Base-by-base conservation (phyloP, 2,888 invertebrate species). In the Phasia obesa region DNA sequence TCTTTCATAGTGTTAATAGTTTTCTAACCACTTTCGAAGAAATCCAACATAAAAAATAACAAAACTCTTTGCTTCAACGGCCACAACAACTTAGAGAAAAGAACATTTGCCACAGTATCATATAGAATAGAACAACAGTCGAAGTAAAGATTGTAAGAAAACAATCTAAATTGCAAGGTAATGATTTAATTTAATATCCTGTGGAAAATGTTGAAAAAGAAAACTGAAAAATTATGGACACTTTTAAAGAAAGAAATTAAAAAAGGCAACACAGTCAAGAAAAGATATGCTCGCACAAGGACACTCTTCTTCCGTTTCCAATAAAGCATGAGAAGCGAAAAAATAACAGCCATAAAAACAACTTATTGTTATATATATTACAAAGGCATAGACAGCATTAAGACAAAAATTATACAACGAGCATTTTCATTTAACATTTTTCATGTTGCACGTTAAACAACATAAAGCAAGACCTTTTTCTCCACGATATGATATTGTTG, bases 121-220 rank as follows among this genome's bases (percentile, higher is more conserved):
- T 6, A 31, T 5, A 42, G 7, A 38, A 27, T 4, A 13, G 13
- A 59, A 38, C 7, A 23, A 53, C 5, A 67, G n/a, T n/a, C 13
- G 0, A 38, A 11, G 19, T 38, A 47, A 57, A 55, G 25, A 75
- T 31, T 31, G n/a, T 17, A 70, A 55, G 27, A 81, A 65, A 76
- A 42, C 73, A 67, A 55, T 60, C 59, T 62, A 42, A 81, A 73
- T 81, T 77, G 73, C 62, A 51, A 74, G 77, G 81, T 77, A 77
- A 82, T 82, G 73, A 77, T 82, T 82, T 82, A 82, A 82, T 82
- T 82, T 69, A 73, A 77, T 82, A 82, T 77, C 73, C 73, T 53
- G 23, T 44, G 15, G 4, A 25, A 31, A 11, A 25, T 47, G 47
- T 9, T n/a, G n/a, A 25, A 55, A 17, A 47, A 19, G 9, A 38